Evolutionary conservation across 2,888 invertebrate species (phyloP).

Genomic region (Tineola bisselliella): DNA sequence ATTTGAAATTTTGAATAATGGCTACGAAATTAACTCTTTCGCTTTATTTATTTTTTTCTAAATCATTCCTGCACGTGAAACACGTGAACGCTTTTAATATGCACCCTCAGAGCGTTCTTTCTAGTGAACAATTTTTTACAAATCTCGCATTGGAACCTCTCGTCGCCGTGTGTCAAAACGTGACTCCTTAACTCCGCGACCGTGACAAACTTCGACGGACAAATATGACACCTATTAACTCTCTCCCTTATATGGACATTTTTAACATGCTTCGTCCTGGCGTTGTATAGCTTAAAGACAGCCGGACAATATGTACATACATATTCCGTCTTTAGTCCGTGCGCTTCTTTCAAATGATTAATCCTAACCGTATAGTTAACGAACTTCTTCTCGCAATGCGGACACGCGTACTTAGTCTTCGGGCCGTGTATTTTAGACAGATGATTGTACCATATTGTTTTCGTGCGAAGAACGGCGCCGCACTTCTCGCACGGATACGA

Average conservation of each 20-base stretch:
- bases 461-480: conserved; percentile 31
- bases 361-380: conserved; percentile 39
- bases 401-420: conserved; percentile 32
- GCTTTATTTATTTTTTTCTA: too few species aligned
- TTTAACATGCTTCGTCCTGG: conserved; percentile 44
- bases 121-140: conserved; percentile 53
- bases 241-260: conserved; percentile 37
- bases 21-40: too few species aligned
- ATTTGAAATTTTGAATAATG: too few species aligned
- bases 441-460: conserved; percentile 34
- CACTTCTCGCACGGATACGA: conserved; percentile 41
- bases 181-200: conserved; percentile 38
- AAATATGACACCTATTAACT: conserved; percentile 28
- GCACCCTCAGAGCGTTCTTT: conserved; percentile 39
- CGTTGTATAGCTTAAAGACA: conserved; percentile 42
- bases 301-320: conserved; percentile 45
- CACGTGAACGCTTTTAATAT: conserved; percentile 17
- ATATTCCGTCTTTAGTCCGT: conserved; percentile 42
- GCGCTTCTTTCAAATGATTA: conserved; percentile 35
- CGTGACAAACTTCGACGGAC: conserved; percentile 39
- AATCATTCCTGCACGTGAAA: too few species aligned
- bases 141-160: conserved; percentile 45
- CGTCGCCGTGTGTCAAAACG: conserved; percentile 39
- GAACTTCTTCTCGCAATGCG: conserved; percentile 42
- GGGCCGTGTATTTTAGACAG: conserved; percentile 32